A percentile compares a stretch with the other conserved stretches of the same genome.
These are phyloP conservation scores for Solea solea DNA, from an alignment of 2,113 vertebrate species.

Conservation along the genomic window DNA sequence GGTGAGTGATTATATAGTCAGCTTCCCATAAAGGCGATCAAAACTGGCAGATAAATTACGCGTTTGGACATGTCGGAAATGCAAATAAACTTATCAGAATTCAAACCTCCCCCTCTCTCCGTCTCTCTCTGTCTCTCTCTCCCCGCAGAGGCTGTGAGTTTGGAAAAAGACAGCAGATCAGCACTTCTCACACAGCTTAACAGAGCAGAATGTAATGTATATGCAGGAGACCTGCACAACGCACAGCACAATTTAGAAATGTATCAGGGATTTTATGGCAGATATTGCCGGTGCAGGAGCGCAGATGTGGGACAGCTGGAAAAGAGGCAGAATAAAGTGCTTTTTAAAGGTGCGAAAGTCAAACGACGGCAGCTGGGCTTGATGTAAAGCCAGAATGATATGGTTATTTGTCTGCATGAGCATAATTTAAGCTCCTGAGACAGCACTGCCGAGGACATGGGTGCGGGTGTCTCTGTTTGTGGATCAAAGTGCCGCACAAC, in stretches of 20 bases:
- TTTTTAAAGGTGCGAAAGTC: conserved; percentile 31
- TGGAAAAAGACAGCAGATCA: conserved; percentile 56
- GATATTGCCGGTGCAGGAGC: conserved; percentile 32
- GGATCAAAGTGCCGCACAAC: conserved; percentile 22
- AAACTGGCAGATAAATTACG: conserved; percentile 68
- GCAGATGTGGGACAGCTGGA: conserved; percentile 30
- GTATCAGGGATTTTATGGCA: conserved; percentile 36
- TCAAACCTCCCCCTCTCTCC: conserved; percentile 34
- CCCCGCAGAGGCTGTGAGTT: conserved; percentile 35
- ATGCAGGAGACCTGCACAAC: conserved; percentile 49
- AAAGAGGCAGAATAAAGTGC: conserved; percentile 43
- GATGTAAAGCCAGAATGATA: conserved; percentile 53
- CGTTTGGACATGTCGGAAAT: conserved; percentile 60
- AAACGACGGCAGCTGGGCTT: conserved; percentile 35
- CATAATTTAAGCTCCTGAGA: conserved; percentile 52
- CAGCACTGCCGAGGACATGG: conserved; percentile 14
- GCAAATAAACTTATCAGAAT: conserved; percentile 74
- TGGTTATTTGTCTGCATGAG: conserved; percentile 45
- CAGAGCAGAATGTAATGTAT: conserved; percentile 27
- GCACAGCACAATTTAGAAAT: conserved; percentile 49
- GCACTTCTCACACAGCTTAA: conserved; percentile 53
- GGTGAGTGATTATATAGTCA: conserved; percentile 56
- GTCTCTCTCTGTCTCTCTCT: conserved; percentile 3
- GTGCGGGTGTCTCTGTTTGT: neutral
- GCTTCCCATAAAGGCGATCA: conserved; percentile 61